Evolutionary conservation across 2,113 vertebrate species (phyloP).

Genomic region (Anoplopoma fimbria): DNA sequence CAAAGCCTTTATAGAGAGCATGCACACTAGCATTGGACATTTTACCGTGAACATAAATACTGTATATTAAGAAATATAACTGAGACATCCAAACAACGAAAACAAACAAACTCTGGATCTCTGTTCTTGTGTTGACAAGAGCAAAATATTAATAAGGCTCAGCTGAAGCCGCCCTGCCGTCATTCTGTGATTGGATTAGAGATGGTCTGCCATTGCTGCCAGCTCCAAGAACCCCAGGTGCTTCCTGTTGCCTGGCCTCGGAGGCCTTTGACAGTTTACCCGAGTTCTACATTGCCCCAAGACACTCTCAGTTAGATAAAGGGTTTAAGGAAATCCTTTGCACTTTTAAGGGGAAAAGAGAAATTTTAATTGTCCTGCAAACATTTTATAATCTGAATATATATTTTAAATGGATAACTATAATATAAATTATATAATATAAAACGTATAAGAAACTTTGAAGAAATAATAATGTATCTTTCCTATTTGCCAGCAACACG

Average conservation of each 20-base stretch:
- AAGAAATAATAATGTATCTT: constrained; percentile 18
- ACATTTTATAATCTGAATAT: constrained; percentile 20
- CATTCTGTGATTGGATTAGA: constrained; percentile 71
- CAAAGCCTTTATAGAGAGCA: neutral
- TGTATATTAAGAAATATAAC: constrained; percentile 23
- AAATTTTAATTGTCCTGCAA: neutral
- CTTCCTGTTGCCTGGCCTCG: constrained; percentile 63
- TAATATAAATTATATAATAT: neutral
- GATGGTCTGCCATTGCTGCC: constrained; percentile 43
- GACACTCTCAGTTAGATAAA: constrained; percentile 1
- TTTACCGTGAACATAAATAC: neutral
- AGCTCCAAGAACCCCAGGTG: constrained; percentile 67
- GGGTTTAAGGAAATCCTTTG: constrained; percentile 9
- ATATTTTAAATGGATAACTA: neutral
- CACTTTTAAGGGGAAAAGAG: neutral
- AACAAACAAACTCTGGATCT: constrained; percentile 26
- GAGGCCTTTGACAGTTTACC: constrained; percentile 52
- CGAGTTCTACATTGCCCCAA: constrained; percentile 35
- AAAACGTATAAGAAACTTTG: constrained; percentile 7
- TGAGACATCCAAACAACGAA: constrained; percentile 19
- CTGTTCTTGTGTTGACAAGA: constrained; percentile 60
- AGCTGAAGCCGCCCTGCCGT: constrained; percentile 64
- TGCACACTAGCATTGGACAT: neutral
- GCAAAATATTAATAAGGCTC: constrained; percentile 65
- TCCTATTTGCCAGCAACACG: constrained; percentile 20